Evolutionary conservation across 2,888 invertebrate genomes (phyloP).

Genomic region (Heliconius hortense): DNA sequence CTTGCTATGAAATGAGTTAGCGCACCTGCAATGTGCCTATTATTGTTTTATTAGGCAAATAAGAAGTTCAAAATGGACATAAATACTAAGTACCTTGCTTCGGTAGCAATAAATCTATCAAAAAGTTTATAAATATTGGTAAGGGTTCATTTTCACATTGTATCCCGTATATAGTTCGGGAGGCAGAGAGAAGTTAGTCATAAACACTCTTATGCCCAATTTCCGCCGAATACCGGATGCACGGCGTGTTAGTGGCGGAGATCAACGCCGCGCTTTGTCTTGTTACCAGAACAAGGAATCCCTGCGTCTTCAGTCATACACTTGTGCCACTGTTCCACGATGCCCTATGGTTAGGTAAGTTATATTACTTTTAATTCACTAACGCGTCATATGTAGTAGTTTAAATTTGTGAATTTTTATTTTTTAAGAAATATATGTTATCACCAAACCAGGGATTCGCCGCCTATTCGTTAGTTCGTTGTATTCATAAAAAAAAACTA

Average conservation of each 20-base stretch:
- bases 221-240: too few species aligned
- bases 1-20: slow-evolving; percentile 42
- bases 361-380: neutral
- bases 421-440: too few species aligned
- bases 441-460: neutral
- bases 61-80: neutral
- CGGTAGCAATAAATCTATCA: neutral
- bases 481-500: too few species aligned
- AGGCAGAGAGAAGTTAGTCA: too few species aligned
- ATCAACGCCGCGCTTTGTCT: too few species aligned
- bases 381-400: neutral
- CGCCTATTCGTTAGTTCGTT: neutral
- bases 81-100: neutral
- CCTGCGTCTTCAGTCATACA: too few species aligned
- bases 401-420: neutral
- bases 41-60: slow-evolving; percentile 13
- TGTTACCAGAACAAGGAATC: too few species aligned
- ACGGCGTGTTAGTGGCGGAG: too few species aligned
- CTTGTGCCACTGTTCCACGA: too few species aligned
- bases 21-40: slow-evolving; percentile 46
- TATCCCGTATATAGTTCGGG: too few species aligned
- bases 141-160: too few species aligned
- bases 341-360: neutral
- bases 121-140: neutral
- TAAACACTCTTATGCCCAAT: too few species aligned